Percentiles rank a stretch among this genome's conserved stretches.
phyloP scores from a whole-genome alignment of 2,113 vertebrate genomes.

The Pluvianellus socialis region DNA sequence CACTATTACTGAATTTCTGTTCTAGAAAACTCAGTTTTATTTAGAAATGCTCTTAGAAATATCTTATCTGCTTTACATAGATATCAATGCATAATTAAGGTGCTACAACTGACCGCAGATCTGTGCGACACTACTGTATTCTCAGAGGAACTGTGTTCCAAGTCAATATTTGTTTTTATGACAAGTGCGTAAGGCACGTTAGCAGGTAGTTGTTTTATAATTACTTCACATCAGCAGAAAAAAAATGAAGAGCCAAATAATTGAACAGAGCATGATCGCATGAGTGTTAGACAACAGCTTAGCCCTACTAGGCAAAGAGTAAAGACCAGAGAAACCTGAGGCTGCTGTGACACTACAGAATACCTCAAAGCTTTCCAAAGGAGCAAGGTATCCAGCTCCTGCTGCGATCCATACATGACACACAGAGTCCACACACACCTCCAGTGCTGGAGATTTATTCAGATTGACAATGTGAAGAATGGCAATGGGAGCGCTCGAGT shows the following conservation, averaged over 20 bases:
- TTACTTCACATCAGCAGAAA: constrained; percentile 4
- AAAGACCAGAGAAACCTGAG: background rate
- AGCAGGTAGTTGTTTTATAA: background rate
- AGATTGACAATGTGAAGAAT: background rate
- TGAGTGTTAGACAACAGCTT: background rate
- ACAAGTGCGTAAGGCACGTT: background rate
- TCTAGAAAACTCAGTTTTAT: background rate
- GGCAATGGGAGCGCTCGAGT: background rate
- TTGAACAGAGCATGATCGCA: background rate
- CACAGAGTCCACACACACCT: background rate
- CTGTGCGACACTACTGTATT: background rate
- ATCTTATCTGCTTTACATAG: background rate
- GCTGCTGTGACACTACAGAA: background rate
- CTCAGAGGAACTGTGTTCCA: background rate
- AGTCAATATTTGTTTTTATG: background rate
- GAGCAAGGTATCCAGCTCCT: background rate
- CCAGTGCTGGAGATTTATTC: background rate
- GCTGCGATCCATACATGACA: background rate
- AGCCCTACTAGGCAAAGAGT: background rate
- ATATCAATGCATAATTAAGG: background rate
- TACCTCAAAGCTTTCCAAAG: background rate
- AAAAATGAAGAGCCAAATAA: background rate
- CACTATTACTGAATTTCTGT: background rate
- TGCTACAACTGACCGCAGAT: background rate
- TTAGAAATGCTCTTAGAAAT: background rate